Evolutionary conservation across 1,140 invertebrate species (phyloP).

Genomic region (Laupala kohalensis): DNA sequence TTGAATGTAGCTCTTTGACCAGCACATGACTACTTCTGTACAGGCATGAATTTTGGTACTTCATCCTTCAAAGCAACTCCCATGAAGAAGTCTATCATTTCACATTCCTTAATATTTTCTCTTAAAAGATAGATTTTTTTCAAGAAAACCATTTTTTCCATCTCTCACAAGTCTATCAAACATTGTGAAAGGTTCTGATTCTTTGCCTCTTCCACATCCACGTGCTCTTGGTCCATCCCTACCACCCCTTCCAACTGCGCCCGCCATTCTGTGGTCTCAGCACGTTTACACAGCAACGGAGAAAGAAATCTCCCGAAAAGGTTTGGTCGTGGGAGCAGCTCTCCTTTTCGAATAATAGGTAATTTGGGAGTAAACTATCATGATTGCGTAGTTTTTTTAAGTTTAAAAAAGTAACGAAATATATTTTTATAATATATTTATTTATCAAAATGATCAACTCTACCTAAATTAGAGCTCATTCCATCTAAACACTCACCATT

Average conservation of each 20-base stretch:
- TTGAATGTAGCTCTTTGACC: conserved; percentile 99
- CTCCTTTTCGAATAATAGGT: too few species aligned
- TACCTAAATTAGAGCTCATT: too few species aligned
- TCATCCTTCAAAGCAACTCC: conserved; percentile 88
- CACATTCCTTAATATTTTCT: conserved; percentile 96
- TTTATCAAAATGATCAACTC: too few species aligned
- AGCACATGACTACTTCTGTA: conserved; percentile 99
- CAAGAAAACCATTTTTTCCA: conserved; percentile 89
- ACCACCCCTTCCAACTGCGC: conserved; percentile 76
- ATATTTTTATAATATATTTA: too few species aligned
- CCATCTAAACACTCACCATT: too few species aligned
- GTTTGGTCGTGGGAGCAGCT: too few species aligned
- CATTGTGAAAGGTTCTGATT: conserved; percentile 98
- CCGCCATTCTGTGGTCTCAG: too few species aligned
- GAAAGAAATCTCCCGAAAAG: too few species aligned
- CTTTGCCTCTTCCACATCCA: conserved; percentile 72
- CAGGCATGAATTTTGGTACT: conserved; percentile 98
- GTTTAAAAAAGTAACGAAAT: too few species aligned
- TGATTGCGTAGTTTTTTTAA: too few species aligned
- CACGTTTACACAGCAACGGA: too few species aligned
- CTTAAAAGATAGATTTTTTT: conserved; percentile 99
- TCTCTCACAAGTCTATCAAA: conserved; percentile 93
- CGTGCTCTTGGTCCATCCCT: conserved; percentile 68
- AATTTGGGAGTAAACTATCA: too few species aligned
- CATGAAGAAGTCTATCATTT: conserved; percentile 98